phyloP scores from a whole-genome alignment of 2,888 invertebrate genomes.

The Parelbella ahira region DNA sequence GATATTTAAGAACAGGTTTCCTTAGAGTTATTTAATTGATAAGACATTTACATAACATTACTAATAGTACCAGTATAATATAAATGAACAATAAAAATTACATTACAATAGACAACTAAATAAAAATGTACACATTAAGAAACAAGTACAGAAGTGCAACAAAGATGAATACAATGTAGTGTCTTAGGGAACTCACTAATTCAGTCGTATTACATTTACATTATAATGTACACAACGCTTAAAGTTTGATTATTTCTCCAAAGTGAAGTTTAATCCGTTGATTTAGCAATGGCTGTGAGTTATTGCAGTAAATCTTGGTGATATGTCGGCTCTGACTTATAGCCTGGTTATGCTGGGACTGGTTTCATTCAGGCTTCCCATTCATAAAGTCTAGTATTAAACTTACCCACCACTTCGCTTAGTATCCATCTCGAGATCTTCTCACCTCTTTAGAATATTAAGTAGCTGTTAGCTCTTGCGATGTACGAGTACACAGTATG shows the following conservation, averaged over 20 bases:
- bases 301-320: constrained; percentile 53
- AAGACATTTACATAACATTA: no score
- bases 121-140: no score
- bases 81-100: no score
- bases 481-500: no score
- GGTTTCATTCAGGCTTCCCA: constrained; percentile 53
- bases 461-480: constrained; percentile 7
- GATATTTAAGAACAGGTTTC: no score
- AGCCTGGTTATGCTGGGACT: constrained; percentile 34
- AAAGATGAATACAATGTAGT: no score
- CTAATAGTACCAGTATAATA: no score
- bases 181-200: no score
- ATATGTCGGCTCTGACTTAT: constrained; percentile 58
- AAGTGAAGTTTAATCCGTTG: constrained; percentile 29
- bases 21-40: no score
- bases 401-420: constrained; percentile 25
- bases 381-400: constrained; percentile 37
- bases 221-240: constrained; percentile 1
- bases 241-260: constrained; percentile 20
- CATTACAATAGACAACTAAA: no score
- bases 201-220: no score
- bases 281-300: constrained; percentile 57
- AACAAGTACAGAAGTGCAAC: no score
- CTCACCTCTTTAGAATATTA: constrained; percentile 23
- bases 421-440: constrained; percentile 26